phyloP scores from a whole-genome alignment of 1,140 invertebrate species.

The Pseudomyrmex gracilis region DNA sequence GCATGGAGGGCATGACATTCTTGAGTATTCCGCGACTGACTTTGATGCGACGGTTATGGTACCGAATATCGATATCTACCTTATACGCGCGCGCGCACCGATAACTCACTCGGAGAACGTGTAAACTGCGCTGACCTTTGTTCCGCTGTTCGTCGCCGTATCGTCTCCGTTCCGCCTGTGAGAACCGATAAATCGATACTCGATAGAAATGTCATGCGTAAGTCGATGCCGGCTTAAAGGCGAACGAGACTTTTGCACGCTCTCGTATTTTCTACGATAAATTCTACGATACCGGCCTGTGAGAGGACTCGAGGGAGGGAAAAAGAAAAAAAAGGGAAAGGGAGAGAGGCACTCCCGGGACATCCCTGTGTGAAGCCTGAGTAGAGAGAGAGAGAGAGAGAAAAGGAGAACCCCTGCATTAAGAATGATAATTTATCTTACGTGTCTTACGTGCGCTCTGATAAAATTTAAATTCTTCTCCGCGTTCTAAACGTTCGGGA shows the following conservation, averaged over 20 bases:
- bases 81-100: conserved; percentile 4
- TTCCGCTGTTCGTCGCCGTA: conserved; percentile 40
- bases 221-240: conserved; percentile 59
- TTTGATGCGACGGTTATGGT: conserved; percentile 54
- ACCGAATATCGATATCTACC: conserved; percentile 54
- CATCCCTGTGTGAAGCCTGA: background rate
- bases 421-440: conserved; percentile 63
- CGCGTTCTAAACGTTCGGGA: conserved; percentile 61
- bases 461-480: conserved; percentile 62
- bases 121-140: conserved; percentile 60
- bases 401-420: conserved; percentile 31
- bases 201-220: conserved; percentile 61
- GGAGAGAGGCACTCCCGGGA: background rate
- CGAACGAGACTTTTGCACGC: conserved; percentile 47
- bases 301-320: conserved; percentile 25
- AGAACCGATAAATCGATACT: conserved; percentile 53
- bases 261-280: conserved; percentile 51
- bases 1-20: conserved; percentile 30
- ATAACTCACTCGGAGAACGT: conserved; percentile 42
- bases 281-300: conserved; percentile 34
- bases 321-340: background rate
- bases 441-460: conserved; percentile 59
- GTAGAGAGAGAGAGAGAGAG: background rate
- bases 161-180: conserved; percentile 33
- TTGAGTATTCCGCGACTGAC: conserved; percentile 57